A percentile compares a stretch with the other conserved stretches of the same genome.
phyloP scores from a whole-genome alignment of 2,888 invertebrate genomes.

The Allophyes oxyacanthae region DNA sequence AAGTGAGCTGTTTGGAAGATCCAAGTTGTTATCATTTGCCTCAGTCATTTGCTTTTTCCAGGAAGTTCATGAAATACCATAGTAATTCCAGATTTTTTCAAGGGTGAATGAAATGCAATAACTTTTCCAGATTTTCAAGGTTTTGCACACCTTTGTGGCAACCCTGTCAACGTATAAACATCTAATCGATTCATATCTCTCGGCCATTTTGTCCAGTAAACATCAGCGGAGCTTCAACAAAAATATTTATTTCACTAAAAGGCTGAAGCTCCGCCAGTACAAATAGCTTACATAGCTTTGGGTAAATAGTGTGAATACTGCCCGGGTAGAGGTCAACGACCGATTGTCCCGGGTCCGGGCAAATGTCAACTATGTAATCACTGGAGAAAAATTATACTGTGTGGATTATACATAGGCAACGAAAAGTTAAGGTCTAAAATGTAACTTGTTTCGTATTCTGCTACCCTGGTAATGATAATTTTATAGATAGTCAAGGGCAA shows the following conservation, averaged over 20 bases:
- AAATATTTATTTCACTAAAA: constrained; percentile 35
- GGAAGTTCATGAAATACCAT: no score
- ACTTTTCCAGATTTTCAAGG: no score
- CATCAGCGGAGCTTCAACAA: constrained; percentile 17
- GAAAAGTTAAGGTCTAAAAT: constrained; percentile 12
- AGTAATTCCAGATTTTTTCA: no score
- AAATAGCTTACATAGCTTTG: constrained; percentile 22
- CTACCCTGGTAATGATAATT: constrained; percentile 19
- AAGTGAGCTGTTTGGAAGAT: no score
- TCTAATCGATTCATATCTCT: constrained; percentile 3
- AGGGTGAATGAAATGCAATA: no score
- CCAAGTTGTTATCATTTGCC: no score
- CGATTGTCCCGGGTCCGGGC: constrained; percentile 10
- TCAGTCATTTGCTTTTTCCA: no score
- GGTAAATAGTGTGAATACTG: constrained; percentile 23
- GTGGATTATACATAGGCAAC: constrained; percentile 31
- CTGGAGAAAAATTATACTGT: constrained; percentile 25
- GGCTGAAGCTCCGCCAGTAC: constrained; percentile 2
- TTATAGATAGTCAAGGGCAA: no score
- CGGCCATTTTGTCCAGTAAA: constrained; percentile 23
- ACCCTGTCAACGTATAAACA: no score
- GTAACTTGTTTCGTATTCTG: constrained; percentile 12
- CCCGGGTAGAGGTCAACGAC: constrained; percentile 34
- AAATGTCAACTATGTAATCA: constrained; percentile 23
- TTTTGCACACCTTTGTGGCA: no score